phyloP scores from a whole-genome alignment of 2,797 vertebrate species.

The Anguilla megastoma region DNA sequence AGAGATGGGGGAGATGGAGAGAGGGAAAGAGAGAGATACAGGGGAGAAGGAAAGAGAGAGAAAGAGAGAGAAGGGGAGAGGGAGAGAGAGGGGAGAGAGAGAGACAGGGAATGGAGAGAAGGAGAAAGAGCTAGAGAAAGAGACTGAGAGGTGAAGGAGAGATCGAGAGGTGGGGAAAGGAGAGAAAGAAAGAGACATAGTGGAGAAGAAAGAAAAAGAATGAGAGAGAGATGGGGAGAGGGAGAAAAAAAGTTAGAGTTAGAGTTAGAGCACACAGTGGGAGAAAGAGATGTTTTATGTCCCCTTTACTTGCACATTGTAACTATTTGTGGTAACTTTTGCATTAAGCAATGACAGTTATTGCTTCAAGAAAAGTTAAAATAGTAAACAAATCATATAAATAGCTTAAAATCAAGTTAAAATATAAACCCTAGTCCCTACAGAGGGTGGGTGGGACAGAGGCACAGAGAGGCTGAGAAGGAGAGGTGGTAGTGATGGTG shows the following conservation, averaged over 20 bases:
- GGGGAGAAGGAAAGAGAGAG: not conserved
- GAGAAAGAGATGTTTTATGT: not conserved
- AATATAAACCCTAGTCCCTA: not conserved
- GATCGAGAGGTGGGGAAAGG: constrained; percentile 1
- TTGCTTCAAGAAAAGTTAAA: too few relatives aligned
- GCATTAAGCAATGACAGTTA: too few relatives aligned
- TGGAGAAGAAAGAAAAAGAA: too few relatives aligned
- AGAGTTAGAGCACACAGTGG: too few relatives aligned
- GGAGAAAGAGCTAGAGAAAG: constrained; percentile 45
- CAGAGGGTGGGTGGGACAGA: not conserved
- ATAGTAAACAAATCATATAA: too few relatives aligned
- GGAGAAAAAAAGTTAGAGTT: not conserved
- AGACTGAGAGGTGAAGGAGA: not conserved
- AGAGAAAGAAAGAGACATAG: not conserved
- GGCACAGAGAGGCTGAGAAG: not conserved
- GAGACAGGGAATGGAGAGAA: not conserved
- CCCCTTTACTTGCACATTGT: not conserved
- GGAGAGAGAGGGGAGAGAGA: not conserved
- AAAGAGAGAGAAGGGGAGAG: not conserved
- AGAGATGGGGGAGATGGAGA: not conserved
- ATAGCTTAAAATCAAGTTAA: not conserved
- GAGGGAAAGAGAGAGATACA: not conserved
- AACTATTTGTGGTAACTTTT: not conserved
- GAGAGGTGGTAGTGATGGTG: constrained; percentile 14
- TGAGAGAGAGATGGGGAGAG: too few relatives aligned